These are phyloP conservation scores for Sebastes steindachneri DNA, from an alignment of 2,797 vertebrate genomes.

Conservation along the genomic window DNA sequence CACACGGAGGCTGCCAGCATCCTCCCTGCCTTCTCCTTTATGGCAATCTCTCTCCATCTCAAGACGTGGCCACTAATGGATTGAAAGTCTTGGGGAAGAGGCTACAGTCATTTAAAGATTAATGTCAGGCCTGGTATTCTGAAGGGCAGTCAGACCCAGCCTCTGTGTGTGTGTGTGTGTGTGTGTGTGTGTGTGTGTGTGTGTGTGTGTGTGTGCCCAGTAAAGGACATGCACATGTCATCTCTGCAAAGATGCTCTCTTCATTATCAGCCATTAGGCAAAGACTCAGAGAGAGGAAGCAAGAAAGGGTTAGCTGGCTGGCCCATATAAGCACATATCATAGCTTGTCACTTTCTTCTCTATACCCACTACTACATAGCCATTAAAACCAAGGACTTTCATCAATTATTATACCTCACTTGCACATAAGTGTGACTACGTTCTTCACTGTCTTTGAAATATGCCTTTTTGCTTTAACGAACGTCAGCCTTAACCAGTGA, in stretches of 20 bases:
- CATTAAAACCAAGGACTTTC: slow-evolving; percentile 63
- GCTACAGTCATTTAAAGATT: slow-evolving; percentile 84
- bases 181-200: slow-evolving; percentile 22
- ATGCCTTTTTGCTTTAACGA: slow-evolving; percentile 4
- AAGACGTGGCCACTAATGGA: slow-evolving; percentile 80
- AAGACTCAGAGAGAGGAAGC: slow-evolving; percentile 43
- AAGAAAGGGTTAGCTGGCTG: slow-evolving; percentile 58
- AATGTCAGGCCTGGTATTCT: slow-evolving; percentile 80
- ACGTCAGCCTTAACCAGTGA: background rate
- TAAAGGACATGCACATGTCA: slow-evolving; percentile 67
- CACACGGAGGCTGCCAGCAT: slow-evolving; percentile 18
- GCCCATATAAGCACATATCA: slow-evolving; percentile 63
- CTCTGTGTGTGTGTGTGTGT: slow-evolving; percentile 8
- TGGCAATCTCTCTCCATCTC: slow-evolving; percentile 75
- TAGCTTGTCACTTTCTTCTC: slow-evolving; percentile 49
- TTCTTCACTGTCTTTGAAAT: slow-evolving; percentile 45
- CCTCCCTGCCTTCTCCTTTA: slow-evolving; percentile 53
- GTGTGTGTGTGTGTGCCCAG: slow-evolving; percentile 33
- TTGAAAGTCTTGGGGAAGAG: slow-evolving; percentile 82
- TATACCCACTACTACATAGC: slow-evolving; percentile 18
- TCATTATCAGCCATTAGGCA: slow-evolving; percentile 81
- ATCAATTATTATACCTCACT: slow-evolving; percentile 49
- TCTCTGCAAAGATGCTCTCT: slow-evolving; percentile 72
- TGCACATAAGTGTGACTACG: slow-evolving; percentile 11
- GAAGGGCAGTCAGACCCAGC: slow-evolving; percentile 74